Percentiles rank a stretch among this genome's conserved stretches.
phyloP scores from a whole-genome alignment of 2,888 invertebrate species.

The Tetramorium bicarinatum region DNA sequence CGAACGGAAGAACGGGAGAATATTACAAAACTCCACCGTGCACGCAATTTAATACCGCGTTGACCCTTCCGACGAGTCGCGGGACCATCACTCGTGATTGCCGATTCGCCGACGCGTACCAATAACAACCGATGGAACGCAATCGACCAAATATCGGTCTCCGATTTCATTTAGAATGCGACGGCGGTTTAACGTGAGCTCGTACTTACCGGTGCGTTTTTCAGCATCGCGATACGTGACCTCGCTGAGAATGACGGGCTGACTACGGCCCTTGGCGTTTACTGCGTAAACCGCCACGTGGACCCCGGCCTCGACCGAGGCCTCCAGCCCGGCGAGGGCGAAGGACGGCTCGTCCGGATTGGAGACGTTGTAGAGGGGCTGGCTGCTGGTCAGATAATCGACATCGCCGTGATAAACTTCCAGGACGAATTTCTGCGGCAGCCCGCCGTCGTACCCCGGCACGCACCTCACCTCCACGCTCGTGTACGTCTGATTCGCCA shows the following conservation, averaged over 20 bases:
- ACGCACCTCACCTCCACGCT: conserved; percentile 94
- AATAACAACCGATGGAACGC: not conserved
- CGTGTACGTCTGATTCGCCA: conserved; percentile 94
- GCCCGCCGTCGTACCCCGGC: conserved; percentile 95
- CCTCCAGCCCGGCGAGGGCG: conserved; percentile 92
- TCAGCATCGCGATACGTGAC: conserved; percentile 93
- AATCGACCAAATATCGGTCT: not conserved
- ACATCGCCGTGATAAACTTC: conserved; percentile 90
- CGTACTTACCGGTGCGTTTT: conserved; percentile 90
- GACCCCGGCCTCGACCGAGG: conserved; percentile 90
- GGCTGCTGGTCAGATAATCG: conserved; percentile 79
- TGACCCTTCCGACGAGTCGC: not conserved
- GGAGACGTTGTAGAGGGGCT: conserved; percentile 88
- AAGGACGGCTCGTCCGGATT: conserved; percentile 91
- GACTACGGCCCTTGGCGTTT: conserved; percentile 94
- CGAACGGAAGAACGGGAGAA: not conserved
- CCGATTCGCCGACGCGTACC: not conserved
- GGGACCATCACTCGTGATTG: not conserved
- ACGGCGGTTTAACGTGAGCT: not conserved
- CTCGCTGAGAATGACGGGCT: conserved; percentile 91
- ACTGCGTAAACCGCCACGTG: conserved; percentile 92
- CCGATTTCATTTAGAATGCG: not conserved
- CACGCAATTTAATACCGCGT: not conserved
- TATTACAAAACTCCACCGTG: not conserved
- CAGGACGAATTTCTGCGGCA: conserved; percentile 94